A percentile compares a stretch with the other conserved stretches of the same genome.
Conservation (phyloP, 2,797 vertebrate species). For the Neopelma chrysocephalum region DNA sequence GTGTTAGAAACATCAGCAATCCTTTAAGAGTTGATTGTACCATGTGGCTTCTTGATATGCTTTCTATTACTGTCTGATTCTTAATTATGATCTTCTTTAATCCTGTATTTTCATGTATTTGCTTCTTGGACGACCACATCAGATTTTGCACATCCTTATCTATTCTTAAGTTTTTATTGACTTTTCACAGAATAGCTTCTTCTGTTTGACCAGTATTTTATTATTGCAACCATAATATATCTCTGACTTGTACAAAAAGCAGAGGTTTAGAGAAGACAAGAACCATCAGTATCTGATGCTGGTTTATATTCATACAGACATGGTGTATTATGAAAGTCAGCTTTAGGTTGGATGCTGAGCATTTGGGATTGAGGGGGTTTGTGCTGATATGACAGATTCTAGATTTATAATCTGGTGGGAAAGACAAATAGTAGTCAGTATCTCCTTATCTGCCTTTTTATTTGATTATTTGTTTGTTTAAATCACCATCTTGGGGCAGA, state of each 20-base stretch:
- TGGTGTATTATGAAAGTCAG: not conserved
- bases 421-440: not conserved
- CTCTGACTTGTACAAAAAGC: not conserved
- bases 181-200: not conserved
- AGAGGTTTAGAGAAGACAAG: not conserved
- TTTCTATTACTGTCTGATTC: not conserved
- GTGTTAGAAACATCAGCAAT: not conserved
- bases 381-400: not conserved
- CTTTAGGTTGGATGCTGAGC: not conserved
- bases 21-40: not conserved
- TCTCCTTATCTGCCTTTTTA: not conserved
- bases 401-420: not conserved
- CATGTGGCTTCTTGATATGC: not conserved
- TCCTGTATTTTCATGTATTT: not conserved
- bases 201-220: not conserved
- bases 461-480: not conserved
- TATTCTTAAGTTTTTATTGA: not conserved
- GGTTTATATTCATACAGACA: not conserved
- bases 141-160: not conserved
- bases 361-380: not conserved
- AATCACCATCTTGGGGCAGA: not conserved
- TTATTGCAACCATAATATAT: not conserved
- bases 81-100: not conserved
- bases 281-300: not conserved
- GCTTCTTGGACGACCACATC: not conserved